A percentile compares a stretch with the other conserved stretches of the same genome.
These are phyloP conservation scores for Pangasius krempfi DNA, from an alignment of 2,797 vertebrate genomes.

Conservation along the genomic window DNA sequence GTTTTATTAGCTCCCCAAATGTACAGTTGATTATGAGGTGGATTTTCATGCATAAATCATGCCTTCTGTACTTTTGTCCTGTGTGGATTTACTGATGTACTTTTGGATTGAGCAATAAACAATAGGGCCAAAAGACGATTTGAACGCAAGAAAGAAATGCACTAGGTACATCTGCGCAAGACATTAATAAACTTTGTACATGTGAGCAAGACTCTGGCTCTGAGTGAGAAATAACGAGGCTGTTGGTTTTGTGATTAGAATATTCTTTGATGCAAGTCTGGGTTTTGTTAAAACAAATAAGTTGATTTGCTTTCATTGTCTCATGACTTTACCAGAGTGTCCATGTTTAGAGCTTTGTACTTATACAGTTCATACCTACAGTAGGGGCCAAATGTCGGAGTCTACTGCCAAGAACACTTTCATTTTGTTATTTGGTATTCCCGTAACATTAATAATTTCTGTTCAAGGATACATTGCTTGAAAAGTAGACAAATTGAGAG, in stretches of 20 bases:
- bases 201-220: not conserved
- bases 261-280: conserved; percentile 6
- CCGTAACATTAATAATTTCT: not conserved
- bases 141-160: not conserved
- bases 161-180: not conserved
- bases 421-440: conserved; percentile 8
- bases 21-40: not conserved
- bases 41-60: not conserved
- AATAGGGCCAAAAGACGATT: not conserved
- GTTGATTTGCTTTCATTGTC: not conserved
- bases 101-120: not conserved
- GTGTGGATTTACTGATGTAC: not conserved
- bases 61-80: not conserved
- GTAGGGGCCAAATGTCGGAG: not conserved
- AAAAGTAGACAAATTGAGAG: not conserved
- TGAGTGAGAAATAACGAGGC: not conserved
- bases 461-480: not conserved
- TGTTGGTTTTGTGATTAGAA: conserved; percentile 1
- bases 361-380: not conserved
- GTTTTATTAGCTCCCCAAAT: not conserved
- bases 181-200: not conserved
- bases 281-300: not conserved
- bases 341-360: not conserved
- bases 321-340: not conserved
- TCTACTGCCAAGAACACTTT: conserved; percentile 6